Percentiles rank a stretch among this genome's conserved stretches.
phyloP scores from a whole-genome alignment of 2,797 vertebrate species.

The Periophthalmus magnuspinnatus region DNA sequence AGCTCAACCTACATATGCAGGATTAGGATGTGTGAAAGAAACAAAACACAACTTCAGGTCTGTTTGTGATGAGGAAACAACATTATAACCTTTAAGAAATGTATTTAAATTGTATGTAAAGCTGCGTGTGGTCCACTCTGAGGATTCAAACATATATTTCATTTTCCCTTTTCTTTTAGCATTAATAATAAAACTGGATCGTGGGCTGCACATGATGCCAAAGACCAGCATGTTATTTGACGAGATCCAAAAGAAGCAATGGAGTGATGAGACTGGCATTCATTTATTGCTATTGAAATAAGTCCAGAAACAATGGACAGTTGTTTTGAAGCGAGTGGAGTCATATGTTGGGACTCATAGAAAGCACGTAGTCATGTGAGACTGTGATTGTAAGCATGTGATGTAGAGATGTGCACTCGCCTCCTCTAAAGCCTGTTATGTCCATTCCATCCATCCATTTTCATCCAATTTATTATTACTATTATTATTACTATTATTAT shows the following conservation, averaged over 20 bases:
- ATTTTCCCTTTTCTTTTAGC: conserved; percentile 1
- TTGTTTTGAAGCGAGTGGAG: conserved; percentile 41
- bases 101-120: background rate
- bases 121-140: conserved; percentile 12
- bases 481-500: too few relatives aligned
- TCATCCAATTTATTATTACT: too few relatives aligned
- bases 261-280: conserved; percentile 13
- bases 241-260: conserved; percentile 5
- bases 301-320: conserved; percentile 40
- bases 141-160: conserved; percentile 4
- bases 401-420: conserved; percentile 34
- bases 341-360: conserved; percentile 54
- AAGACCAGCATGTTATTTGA: conserved; percentile 15
- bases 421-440: too few relatives aligned
- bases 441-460: too few relatives aligned
- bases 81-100: background rate
- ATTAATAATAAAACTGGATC: background rate
- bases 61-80: too few relatives aligned
- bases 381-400: conserved; percentile 59
- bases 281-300: conserved; percentile 22
- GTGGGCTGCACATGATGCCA: conserved; percentile 13
- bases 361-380: conserved; percentile 44
- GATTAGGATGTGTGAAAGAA: too few relatives aligned
- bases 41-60: too few relatives aligned
- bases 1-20: too few relatives aligned